These are phyloP conservation scores for Formica aserva DNA, from an alignment of 2,888 invertebrate species.

Conservation along the genomic window DNA sequence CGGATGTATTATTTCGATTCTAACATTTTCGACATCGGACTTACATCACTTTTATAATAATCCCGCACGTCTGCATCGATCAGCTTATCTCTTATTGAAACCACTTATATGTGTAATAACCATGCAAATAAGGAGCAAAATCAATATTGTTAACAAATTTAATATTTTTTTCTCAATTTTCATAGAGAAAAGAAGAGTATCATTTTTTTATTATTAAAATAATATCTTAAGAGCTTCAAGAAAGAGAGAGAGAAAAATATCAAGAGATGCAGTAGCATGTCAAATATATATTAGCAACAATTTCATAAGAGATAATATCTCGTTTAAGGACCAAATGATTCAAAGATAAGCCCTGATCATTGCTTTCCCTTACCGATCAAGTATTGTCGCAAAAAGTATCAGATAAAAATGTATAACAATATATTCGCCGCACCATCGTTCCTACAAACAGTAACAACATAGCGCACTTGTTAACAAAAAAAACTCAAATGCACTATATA, in stretches of 20 bases:
- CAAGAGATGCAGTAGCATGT: background rate
- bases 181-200: background rate
- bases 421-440: conserved; percentile 30
- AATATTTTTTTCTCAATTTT: background rate
- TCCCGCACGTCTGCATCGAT: background rate
- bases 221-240: background rate
- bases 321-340: background rate
- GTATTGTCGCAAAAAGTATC: conserved; percentile 65
- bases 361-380: conserved; percentile 22
- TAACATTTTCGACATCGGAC: background rate
- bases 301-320: background rate
- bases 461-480: conserved; percentile 70
- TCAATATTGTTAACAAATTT: background rate
- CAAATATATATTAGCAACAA: background rate
- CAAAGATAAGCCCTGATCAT: conserved; percentile 16
- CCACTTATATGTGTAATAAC: background rate
- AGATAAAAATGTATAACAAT: conserved; percentile 61
- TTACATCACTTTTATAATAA: conserved; percentile 4
- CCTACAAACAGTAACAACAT: conserved; percentile 69
- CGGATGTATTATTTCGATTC: background rate
- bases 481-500: conserved; percentile 63
- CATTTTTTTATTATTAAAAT: background rate
- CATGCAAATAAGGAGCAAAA: background rate
- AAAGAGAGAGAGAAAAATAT: background rate
- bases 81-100: conserved; percentile 5